phyloP scores from a whole-genome alignment of 2,113 vertebrate species.

The Microtus pennsylvanicus region DNA sequence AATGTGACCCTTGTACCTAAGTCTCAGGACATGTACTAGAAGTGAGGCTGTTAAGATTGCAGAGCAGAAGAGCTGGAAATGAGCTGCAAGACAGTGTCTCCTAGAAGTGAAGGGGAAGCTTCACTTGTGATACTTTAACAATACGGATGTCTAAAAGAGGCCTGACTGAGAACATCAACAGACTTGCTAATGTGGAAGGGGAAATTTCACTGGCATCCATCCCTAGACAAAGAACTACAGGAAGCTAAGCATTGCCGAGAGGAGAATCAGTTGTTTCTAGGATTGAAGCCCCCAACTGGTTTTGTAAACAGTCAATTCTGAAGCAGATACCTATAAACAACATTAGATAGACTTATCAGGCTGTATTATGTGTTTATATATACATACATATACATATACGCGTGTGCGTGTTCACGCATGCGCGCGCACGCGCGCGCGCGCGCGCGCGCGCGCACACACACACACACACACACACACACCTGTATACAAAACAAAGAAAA shows the following conservation, averaged over 20 bases:
- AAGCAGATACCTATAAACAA: neutral
- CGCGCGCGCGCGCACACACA: no score
- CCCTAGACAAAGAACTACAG: neutral
- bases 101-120: neutral
- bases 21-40: neutral
- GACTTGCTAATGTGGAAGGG: neutral
- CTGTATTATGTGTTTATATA: neutral
- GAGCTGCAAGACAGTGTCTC: neutral
- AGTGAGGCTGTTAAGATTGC: neutral
- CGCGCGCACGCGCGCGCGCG: no score
- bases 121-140: neutral
- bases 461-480: no score
- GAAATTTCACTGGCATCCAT: neutral
- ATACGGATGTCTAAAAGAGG: neutral
- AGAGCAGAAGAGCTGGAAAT: neutral
- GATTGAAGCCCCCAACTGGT: neutral
- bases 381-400: neutral
- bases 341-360: neutral
- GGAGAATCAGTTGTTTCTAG: neutral
- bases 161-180: neutral
- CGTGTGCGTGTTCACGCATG: accelerated
- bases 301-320: neutral
- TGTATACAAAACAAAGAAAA: neutral
- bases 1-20: neutral
- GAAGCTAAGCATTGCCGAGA: no score